phyloP scores from a whole-genome alignment of 2,797 vertebrate species.

The Anguilla pacifica region DNA sequence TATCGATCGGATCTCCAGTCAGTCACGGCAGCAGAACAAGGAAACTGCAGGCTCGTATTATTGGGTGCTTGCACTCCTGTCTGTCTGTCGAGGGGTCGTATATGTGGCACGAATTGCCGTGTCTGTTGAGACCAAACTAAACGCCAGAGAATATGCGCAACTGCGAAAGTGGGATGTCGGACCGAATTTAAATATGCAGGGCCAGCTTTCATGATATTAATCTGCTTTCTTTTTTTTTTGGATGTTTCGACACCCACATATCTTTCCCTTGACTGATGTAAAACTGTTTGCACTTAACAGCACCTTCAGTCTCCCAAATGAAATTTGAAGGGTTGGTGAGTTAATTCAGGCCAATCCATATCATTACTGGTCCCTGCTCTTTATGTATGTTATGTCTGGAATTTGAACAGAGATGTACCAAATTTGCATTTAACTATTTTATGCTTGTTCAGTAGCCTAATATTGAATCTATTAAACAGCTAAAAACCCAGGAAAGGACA shows the following conservation, averaged over 20 bases:
- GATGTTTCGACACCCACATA: conserved; percentile 28
- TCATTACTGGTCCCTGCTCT: conserved; percentile 69
- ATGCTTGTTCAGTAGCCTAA: conserved; percentile 61
- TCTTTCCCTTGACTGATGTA: conserved; percentile 66
- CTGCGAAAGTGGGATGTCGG: background rate
- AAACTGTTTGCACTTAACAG: conserved; percentile 74
- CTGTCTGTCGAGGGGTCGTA: conserved; percentile 4
- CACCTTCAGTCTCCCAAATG: conserved; percentile 73
- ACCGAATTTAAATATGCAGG: conserved; percentile 23
- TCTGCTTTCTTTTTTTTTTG: background rate
- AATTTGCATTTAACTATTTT: conserved; percentile 60
- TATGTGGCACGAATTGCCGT: background rate
- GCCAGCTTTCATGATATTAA: conserved; percentile 1
- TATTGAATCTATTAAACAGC: conserved; percentile 35
- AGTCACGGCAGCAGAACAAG: conserved; percentile 13
- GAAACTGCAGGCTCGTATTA: background rate
- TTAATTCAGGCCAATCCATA: conserved; percentile 65
- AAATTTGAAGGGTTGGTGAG: conserved; percentile 59
- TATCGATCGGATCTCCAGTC: conserved; percentile 26
- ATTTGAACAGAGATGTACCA: conserved; percentile 71
- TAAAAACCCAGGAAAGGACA: background rate
- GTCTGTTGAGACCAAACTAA: conserved; percentile 13
- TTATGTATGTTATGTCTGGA: conserved; percentile 65
- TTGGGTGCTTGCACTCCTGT: background rate
- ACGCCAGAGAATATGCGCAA: background rate